Evolutionary conservation across 37 sponge, comb jelly and placozoan genomes (phyloP).

Genomic region (Spongilla lacustris): DNA sequence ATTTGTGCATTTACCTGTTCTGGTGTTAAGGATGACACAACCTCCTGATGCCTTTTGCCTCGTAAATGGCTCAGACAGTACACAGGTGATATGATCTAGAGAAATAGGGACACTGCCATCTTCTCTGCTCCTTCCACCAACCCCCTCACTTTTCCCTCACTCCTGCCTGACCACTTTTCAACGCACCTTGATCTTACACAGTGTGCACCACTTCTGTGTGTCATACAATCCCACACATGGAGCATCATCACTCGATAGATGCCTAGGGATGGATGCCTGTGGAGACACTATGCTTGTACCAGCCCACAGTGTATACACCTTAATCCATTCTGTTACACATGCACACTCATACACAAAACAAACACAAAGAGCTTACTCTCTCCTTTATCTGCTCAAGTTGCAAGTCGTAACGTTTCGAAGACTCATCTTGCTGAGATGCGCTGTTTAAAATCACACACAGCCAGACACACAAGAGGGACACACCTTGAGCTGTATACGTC

Average conservation of each 20-base stretch:
- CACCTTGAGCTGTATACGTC: conserved; percentile 79
- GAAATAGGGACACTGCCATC: not conserved
- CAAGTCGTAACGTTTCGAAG: conserved; percentile 64
- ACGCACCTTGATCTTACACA: conserved; percentile 63
- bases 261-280: conserved; percentile 29
- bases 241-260: conserved; percentile 64
- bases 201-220: conserved; percentile 72
- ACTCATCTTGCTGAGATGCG: conserved; percentile 67
- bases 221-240: conserved; percentile 69
- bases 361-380: conserved; percentile 30
- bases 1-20: conserved; percentile 32
- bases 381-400: conserved; percentile 81
- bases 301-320: too few species aligned
- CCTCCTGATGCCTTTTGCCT: conserved; percentile 70
- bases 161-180: not conserved
- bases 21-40: conserved; percentile 32
- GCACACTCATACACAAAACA: conserved; percentile 16
- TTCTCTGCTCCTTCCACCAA: not conserved
- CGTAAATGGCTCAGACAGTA: conserved; percentile 78
- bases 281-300: too few species aligned
- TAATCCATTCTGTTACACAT: not conserved
- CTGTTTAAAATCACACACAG: not conserved
- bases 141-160: too few species aligned
- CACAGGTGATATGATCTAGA: conserved; percentile 78
- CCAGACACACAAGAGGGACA: not conserved